Evolutionary conservation across 2,888 invertebrate species (phyloP).

Genomic region (Bugulina stolonifera): DNA sequence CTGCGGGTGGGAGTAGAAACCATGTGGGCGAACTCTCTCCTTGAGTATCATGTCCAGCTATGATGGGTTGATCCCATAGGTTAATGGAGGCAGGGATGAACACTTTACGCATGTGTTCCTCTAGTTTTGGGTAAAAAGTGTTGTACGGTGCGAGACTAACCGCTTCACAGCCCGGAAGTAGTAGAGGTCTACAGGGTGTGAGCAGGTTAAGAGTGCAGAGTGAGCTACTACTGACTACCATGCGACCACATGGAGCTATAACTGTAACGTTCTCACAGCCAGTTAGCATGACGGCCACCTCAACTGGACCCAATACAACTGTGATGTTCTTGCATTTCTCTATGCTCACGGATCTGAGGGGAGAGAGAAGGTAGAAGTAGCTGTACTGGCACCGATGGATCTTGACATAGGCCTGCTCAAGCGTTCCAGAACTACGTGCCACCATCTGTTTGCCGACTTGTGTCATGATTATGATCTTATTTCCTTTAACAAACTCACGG

Average conservation of each 20-base stretch:
- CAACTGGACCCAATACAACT: constrained; percentile 53
- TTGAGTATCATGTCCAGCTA: constrained; percentile 44
- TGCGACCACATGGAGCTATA: constrained; percentile 46
- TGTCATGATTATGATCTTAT: constrained; percentile 52
- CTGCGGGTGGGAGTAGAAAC: constrained; percentile 43
- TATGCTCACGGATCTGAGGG: constrained; percentile 49
- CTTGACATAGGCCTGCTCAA: constrained; percentile 49
- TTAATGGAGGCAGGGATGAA: constrained; percentile 48
- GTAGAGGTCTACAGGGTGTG: constrained; percentile 52
- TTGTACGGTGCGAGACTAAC: constrained; percentile 53
- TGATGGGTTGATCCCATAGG: constrained; percentile 52
- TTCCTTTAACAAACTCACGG: constrained; percentile 46
- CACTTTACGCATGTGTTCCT: constrained; percentile 47
- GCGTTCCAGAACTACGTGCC: constrained; percentile 49
- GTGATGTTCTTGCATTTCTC: constrained; percentile 53
- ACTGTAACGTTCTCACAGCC: constrained; percentile 52
- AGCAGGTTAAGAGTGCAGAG: constrained; percentile 50
- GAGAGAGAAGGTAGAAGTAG: constrained; percentile 49
- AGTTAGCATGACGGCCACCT: constrained; percentile 48
- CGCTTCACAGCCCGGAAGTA: constrained; percentile 50
- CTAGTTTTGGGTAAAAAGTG: constrained; percentile 51
- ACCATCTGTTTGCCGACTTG: constrained; percentile 51
- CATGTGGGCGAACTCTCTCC: constrained; percentile 42
- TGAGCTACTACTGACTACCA: constrained; percentile 49
- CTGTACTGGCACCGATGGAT: constrained; percentile 51